Base-by-base conservation (phyloP, 2,888 invertebrate species). In the Synanthedon tipuliformis region DNA sequence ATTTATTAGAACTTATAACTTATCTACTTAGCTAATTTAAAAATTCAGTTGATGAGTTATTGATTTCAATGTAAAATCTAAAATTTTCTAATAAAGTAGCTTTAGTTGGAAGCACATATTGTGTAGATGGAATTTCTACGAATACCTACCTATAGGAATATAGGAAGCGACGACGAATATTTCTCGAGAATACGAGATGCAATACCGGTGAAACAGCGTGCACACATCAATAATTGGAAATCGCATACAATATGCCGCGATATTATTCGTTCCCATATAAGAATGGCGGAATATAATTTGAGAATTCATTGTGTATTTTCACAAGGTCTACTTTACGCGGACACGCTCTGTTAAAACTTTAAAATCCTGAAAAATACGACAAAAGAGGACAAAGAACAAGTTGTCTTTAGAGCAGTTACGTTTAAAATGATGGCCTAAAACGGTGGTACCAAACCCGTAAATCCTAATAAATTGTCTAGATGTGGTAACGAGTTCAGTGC, bases 191-290 rank as follows among this genome's bases (percentile, higher is more conserved):
- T 62, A 63, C 64, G 64, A 58, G 64, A 59, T 64, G 72, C 74
- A 73, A 70, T 71, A 71, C 65, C 56, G 59, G 51, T 57, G 63
- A 62, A 63, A 65, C 66, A 71, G 72, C 61, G 67, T 59, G 65
- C 61, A 67, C 62, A 66, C 69, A 71, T 73, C 71, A 68, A 75
- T 77, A 77, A 76, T 77, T 77, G 76, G 72, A 77, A 74, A 75
- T 75, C 63, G 69, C 65, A 72, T 71, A 73, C 65, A 62, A 62
- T 57, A 62, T 62, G 57, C 65, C 63, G 57, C 59, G 62, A 64
- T 70, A 68, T 68, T 73, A 71, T 71, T 67, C 65, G 62, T 64
- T 67, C 68, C 58, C 60, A 56, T 56, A 50, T 59, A 27, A 23
- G 50, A 45, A 45, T 45, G n/a, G 13, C n/a, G 45, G 8, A 45